These are phyloP conservation scores for Noctua janthina DNA, from an alignment of 2,888 invertebrate genomes.

Conservation along the genomic window DNA sequence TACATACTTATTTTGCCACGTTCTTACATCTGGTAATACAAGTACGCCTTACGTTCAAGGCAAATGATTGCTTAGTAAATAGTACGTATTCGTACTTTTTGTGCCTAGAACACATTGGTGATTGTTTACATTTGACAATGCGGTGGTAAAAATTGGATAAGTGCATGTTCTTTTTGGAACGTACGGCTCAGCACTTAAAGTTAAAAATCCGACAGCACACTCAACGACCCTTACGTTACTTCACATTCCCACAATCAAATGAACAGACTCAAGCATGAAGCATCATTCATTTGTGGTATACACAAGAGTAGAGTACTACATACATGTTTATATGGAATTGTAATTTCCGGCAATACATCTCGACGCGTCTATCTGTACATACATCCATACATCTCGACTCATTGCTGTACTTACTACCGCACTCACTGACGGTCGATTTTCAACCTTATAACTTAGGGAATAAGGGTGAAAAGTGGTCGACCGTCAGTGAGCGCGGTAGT, in stretches of 20 bases:
- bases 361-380: constrained; percentile 5
- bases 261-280: neutral
- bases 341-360: constrained; percentile 54
- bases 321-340: constrained; percentile 33
- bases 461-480: too few relatives aligned
- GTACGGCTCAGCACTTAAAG: neutral
- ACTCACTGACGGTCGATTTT: too few relatives aligned
- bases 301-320: neutral
- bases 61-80: neutral
- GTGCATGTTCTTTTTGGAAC: neutral
- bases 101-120: neutral
- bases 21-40: neutral
- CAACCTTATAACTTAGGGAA: too few relatives aligned
- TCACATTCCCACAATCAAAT: neutral
- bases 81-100: neutral
- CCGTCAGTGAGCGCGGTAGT: neutral
- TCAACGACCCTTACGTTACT: neutral
- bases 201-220: neutral
- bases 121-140: neutral
- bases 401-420: neutral
- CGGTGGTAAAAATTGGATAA: neutral
- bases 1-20: neutral
- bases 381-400: constrained; percentile 11
- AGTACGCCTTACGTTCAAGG: neutral
- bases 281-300: constrained; percentile 26